Evolutionary conservation across 1,140 invertebrate species (phyloP).

Genomic region (Drosophila azteca): DNA sequence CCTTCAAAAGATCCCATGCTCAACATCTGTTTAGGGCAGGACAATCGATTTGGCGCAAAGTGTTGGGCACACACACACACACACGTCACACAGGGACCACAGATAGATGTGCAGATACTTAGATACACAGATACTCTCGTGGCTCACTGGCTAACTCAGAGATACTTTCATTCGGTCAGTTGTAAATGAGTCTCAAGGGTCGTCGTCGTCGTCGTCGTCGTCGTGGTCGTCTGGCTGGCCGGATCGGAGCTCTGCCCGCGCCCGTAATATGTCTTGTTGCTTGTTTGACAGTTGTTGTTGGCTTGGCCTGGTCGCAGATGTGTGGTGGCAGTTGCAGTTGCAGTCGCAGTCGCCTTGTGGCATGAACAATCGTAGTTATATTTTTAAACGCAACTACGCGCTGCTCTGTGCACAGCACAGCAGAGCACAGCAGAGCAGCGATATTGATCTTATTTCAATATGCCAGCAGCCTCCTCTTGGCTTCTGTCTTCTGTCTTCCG

Average conservation of each 20-base stretch:
- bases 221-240: too few species aligned
- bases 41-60: conserved; percentile 76
- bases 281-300: conserved; percentile 83
- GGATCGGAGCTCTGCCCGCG: conserved; percentile 37
- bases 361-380: conserved; percentile 72
- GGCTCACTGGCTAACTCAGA: not conserved
- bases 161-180: conserved; percentile 57
- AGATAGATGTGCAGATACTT: conserved; percentile 36
- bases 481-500: not conserved
- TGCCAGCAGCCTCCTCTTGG: conserved; percentile 53
- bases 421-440: conserved; percentile 16
- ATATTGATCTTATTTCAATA: conserved; percentile 82
- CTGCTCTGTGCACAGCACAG: conserved; percentile 65
- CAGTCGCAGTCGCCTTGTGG: conserved; percentile 29
- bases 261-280: conserved; percentile 82
- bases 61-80: conserved; percentile 48
- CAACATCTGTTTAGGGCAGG: conserved; percentile 74
- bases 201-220: conserved; percentile 15
- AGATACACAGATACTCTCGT: conserved; percentile 15
- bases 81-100: conserved; percentile 3
- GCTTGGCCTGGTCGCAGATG: conserved; percentile 3
- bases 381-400: conserved; percentile 79
- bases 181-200: conserved; percentile 77
- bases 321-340: conserved; percentile 9
- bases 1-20: conserved; percentile 67